Base-by-base conservation (phyloP, 2,888 invertebrate species). In the Drosophila maculinotata region DNA sequence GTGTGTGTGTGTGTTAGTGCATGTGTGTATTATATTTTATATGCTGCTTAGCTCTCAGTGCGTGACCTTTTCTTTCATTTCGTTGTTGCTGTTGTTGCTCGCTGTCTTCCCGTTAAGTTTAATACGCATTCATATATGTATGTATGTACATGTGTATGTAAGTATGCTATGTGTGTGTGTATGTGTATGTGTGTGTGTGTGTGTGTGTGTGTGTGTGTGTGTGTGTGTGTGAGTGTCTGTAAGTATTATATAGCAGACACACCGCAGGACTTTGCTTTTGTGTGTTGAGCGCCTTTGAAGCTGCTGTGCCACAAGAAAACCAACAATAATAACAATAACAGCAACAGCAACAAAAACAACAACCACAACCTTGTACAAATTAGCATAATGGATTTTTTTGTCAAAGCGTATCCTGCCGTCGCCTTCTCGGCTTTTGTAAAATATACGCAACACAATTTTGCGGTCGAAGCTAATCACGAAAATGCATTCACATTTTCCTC, bases 371-470 rank as follows among this genome's bases (percentile, higher is more conserved):
- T 69, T 79, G 62, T 68, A 73, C 79, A 87, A 87, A 87, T 88
- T 87, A 87, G 86, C 80, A 79, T 87, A 88, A 87, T 88, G 86
- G 88, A 88, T 77, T 85, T 80, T 79, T 79, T 71, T 76, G 77
- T 79, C 83, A 83, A 77, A 69, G 80, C 33, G 41, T 58, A 42
- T 47, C 45, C 49, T 38, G 47, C 12, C 60, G 28, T 54, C 60
- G 45, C 47, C 63, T 49, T 72, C 41, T 57, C 54, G 70, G 47
- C 65, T 60, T 82, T 67, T 76, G 70, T 71, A 64, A 56, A 64
- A 66, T 81, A 28, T 33, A 31, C 47, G 30, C 70, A 68, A 35
- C 23, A 23, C 28, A 47, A 14, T 68, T 81, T 71, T 79, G 86
- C 63, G 80, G 83, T 79, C 36, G 53, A 25, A 62, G 69, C 80